Conservation (phyloP, 1,140 invertebrate genomes). For the Drosophila ogumai region DNA sequence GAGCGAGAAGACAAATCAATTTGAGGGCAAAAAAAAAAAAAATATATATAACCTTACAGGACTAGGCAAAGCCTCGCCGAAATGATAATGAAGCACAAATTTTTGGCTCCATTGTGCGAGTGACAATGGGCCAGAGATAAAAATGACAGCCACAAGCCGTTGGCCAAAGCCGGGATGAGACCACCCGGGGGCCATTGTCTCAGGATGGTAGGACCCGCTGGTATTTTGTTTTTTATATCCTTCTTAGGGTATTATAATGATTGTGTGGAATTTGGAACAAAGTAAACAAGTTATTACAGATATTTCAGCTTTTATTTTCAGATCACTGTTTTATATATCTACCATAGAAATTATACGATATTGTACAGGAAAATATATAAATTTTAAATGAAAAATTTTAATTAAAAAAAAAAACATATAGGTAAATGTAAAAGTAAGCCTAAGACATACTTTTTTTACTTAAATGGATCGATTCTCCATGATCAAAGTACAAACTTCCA, state of each 20-base stretch:
- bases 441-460: too few relatives aligned
- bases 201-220: slow-evolving; percentile 31
- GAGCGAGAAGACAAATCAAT: slow-evolving; percentile 71
- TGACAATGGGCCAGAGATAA: slow-evolving; percentile 73
- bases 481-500: neutral
- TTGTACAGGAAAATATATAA: too few relatives aligned
- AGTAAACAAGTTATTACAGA: too few relatives aligned
- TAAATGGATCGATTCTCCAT: accelerated
- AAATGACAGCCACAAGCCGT: slow-evolving; percentile 73
- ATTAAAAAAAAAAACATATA: too few relatives aligned
- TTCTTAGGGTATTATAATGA: neutral
- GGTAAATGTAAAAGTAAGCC: too few relatives aligned
- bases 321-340: too few relatives aligned
- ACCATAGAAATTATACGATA: too few relatives aligned
- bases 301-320: too few relatives aligned
- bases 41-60: neutral
- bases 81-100: slow-evolving; percentile 59
- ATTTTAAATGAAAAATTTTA: too few relatives aligned
- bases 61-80: slow-evolving; percentile 7
- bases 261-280: neutral
- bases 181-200: slow-evolving; percentile 53
- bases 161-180: slow-evolving; percentile 28
- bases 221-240: slow-evolving; percentile 1
- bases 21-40: slow-evolving; percentile 43
- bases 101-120: slow-evolving; percentile 68